Evolutionary conservation across 2,113 vertebrate genomes (phyloP), one percentile per base, ranked within the genome.

Genomic region (Myotis lucifugus): DNA sequence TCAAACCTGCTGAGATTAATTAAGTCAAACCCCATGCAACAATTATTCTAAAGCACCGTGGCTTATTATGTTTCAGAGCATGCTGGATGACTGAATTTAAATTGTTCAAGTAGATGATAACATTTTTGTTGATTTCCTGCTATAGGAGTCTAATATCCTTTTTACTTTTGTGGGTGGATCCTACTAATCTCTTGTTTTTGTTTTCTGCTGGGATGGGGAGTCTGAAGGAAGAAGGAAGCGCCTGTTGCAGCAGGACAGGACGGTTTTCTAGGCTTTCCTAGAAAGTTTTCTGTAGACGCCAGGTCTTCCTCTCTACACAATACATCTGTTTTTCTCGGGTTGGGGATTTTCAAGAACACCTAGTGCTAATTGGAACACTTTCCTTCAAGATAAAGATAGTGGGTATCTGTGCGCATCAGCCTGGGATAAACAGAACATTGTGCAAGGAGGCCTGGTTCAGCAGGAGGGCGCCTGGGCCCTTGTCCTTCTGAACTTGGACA

Each of bases 221-320:
- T 77, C 76, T 50, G 48, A 50, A 74, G 84, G 61, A 88, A 94
- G 66, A 32, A 92, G 66, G 25, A 76, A 25, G 21, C 34, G 32
- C 27, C 34, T 85, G 3, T 50, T 3, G 6, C 23, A 90, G 34
- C 19, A 67, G 67, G 66, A 14, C 32, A 19, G 46, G 19, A 3
- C 48, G 23, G 54, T 73, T 82, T 92, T 94, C 92, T 95, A 88
- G 93, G 78, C 74, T 94, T 98, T 96, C 94, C 81, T 97, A 84
- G 84, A 96, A 96, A 95, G 90, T 64, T 4, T 42, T 78, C 78
- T 34, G 23, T 59, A 29, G 95, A 88, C 54, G 77, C 18, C n/a
- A 52, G 46, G 37, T 85, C 29, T 12, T 64, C 1, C 32, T n/a
- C 2, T 70, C 8, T 12, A 34, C 89, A 90, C 46, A 34, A 81